Evolutionary conservation across 2,888 invertebrate genomes (phyloP).

Genomic region (Trachelus stipa): DNA sequence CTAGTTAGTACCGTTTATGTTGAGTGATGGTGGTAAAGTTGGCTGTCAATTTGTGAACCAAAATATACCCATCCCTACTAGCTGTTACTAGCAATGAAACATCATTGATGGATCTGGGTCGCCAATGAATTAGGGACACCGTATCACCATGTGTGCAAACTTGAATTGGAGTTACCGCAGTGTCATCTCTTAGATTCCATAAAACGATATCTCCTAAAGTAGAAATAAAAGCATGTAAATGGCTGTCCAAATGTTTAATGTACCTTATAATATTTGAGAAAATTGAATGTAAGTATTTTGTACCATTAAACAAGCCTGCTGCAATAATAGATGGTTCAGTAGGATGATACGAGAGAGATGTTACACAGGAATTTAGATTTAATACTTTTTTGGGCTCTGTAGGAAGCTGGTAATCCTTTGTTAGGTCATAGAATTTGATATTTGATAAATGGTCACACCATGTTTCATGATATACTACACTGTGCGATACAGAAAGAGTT

Average conservation of each 20-base stretch:
- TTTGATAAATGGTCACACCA: constrained; percentile 61
- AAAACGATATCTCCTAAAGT: constrained; percentile 57
- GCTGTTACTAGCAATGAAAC: constrained; percentile 51
- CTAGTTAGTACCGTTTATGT: constrained; percentile 44
- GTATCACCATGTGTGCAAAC: constrained; percentile 55
- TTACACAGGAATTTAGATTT: constrained; percentile 65
- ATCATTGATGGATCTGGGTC: constrained; percentile 48
- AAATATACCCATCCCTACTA: constrained; percentile 59
- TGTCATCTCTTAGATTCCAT: constrained; percentile 60
- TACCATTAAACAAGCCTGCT: constrained; percentile 64
- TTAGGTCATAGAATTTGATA: constrained; percentile 56
- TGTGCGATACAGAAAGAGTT: constrained; percentile 53
- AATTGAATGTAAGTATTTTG: background rate
- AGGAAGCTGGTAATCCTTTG: constrained; percentile 47
- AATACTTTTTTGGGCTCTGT: constrained; percentile 45
- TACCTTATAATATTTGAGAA: background rate
- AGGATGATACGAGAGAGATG: constrained; percentile 67
- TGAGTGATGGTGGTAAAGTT: constrained; percentile 51
- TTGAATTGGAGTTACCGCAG: constrained; percentile 44
- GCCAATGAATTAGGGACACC: constrained; percentile 58
- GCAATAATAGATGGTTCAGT: constrained; percentile 67
- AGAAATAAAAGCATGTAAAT: background rate
- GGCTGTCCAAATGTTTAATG: background rate
- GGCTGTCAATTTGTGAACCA: constrained; percentile 51
- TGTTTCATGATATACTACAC: constrained; percentile 49